Conservation (phyloP, 2,888 invertebrate species). For the Therioaphis trifolii region DNA sequence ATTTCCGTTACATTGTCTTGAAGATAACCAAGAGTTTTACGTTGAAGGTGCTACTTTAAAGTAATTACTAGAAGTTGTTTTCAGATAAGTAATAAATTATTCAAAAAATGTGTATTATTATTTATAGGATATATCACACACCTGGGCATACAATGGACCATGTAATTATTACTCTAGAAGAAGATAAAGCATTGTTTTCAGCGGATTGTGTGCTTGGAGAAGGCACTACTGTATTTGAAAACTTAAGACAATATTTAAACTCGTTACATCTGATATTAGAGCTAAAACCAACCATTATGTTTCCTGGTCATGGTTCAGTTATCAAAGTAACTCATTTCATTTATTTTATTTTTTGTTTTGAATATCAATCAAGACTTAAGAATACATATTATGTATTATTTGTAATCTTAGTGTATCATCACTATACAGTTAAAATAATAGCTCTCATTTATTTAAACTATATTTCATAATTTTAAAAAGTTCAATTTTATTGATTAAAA, state of each 20-base stretch:
- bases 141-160: slow-evolving; percentile 97
- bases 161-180: slow-evolving; percentile 80
- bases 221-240: slow-evolving; percentile 61
- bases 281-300: slow-evolving; percentile 81
- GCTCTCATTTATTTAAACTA: slow-evolving; percentile 64
- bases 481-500: no score
- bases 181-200: slow-evolving; percentile 89
- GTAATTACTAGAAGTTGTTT: slow-evolving; percentile 44
- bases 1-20: slow-evolving; percentile 73
- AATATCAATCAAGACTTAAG: background rate
- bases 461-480: background rate
- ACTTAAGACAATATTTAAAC: slow-evolving; percentile 84
- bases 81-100: slow-evolving; percentile 12
- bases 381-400: background rate
- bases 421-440: no score
- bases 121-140: slow-evolving; percentile 72
- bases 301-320: slow-evolving; percentile 93
- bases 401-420: background rate
- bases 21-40: slow-evolving; percentile 79
- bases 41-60: slow-evolving; percentile 79
- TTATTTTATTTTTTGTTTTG: background rate
- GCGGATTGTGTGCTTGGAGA: slow-evolving; percentile 95
- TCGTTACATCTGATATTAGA: slow-evolving; percentile 82
- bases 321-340: slow-evolving; percentile 78
- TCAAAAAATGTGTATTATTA: slow-evolving; percentile 50